Base-by-base conservation (phyloP, 2,888 invertebrate genomes). In the Petrolisthes manimaculis region DNA sequence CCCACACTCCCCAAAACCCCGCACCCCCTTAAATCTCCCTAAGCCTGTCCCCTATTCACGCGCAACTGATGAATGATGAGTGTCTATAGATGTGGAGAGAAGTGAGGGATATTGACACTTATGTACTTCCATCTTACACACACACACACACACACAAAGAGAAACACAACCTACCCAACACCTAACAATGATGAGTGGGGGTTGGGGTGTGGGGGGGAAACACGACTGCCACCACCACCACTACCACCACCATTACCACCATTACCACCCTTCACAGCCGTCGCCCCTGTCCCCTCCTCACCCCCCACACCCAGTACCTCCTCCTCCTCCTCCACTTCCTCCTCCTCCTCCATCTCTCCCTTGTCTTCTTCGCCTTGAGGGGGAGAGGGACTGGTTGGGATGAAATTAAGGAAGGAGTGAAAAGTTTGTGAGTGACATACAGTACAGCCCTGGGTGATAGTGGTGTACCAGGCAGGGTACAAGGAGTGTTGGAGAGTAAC, bases 91-190 rank as follows among this genome's bases (percentile, higher is more conserved):
- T 37, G 37, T 37, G 37, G 37, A 37, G 37, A 37, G 37, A 37
- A 37, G 37, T 37, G 37, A 37, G 37, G 37, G 37, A 37, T 2
- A 37, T 37, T 37, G 37, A 37, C 37, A 37, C 37, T 37, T 37
- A n/a, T n/a, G n/a, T n/a, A 0, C 37, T 37, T 37, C 37, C 37
- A 1, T 37, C 2, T 37, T 37, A 37, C 37, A 37, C 37, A 37
- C 37, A 37, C 37, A 37, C 37, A 37, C 37, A 37, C 37, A 37
- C 2, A 61, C 37, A 37, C 37, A 9, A 53, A 55, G 71, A 24
- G n/a, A 21, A n/a, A 67, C 55, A 24, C 24, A 56, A 81, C 84
- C 61, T 84, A 84, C 84, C 84, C 84, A 18, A 84, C 84, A 55
- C 84, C 84, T 9, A 61, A 37, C 51, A 67, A 77, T 3, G 84